Conservation (phyloP, 2,888 invertebrate genomes). For the Leucophenga montana region DNA sequence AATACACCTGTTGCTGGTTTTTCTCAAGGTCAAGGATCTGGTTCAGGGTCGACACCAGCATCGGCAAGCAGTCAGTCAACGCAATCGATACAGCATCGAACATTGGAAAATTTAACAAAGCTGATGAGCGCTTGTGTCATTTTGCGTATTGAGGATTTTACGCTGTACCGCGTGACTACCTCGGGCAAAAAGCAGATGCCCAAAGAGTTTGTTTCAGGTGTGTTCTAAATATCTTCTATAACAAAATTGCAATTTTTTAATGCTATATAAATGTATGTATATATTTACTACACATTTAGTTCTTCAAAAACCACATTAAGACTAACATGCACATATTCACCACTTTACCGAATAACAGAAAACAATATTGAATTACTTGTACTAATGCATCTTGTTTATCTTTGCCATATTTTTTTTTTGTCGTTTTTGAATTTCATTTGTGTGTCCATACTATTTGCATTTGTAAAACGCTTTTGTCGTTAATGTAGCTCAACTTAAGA, state of each 20-base stretch:
- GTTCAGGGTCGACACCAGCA: slow-evolving; percentile 57
- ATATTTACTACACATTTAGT: neutral
- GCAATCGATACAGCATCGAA: slow-evolving; percentile 78
- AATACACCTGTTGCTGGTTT: slow-evolving; percentile 52
- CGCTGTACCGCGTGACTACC: slow-evolving; percentile 88
- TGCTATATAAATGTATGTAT: slow-evolving; percentile 9
- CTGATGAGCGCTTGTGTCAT: slow-evolving; percentile 94
- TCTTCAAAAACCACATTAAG: too few relatives aligned
- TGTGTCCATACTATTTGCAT: slow-evolving; percentile 49
- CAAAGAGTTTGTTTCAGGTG: slow-evolving; percentile 87
- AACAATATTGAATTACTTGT: slow-evolving; percentile 31
- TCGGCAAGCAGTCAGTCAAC: slow-evolving; percentile 67
- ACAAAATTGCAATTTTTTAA: slow-evolving; percentile 34
- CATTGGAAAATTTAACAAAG: slow-evolving; percentile 84
- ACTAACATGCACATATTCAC: slow-evolving; percentile 31
- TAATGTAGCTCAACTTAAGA: slow-evolving; percentile 75
- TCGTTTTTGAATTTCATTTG: slow-evolving; percentile 29
- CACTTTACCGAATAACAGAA: slow-evolving; percentile 18
- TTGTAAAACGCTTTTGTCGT: slow-evolving; percentile 45
- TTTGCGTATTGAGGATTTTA: slow-evolving; percentile 92
- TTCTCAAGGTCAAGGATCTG: slow-evolving; percentile 26
- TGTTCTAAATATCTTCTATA: neutral
- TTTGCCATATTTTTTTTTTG: slow-evolving; percentile 20
- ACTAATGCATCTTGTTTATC: slow-evolving; percentile 32
- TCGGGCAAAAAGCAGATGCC: slow-evolving; percentile 81